Evolutionary conservation across 2,113 vertebrate species (phyloP).

Genomic region (Varanus komodoensis): DNA sequence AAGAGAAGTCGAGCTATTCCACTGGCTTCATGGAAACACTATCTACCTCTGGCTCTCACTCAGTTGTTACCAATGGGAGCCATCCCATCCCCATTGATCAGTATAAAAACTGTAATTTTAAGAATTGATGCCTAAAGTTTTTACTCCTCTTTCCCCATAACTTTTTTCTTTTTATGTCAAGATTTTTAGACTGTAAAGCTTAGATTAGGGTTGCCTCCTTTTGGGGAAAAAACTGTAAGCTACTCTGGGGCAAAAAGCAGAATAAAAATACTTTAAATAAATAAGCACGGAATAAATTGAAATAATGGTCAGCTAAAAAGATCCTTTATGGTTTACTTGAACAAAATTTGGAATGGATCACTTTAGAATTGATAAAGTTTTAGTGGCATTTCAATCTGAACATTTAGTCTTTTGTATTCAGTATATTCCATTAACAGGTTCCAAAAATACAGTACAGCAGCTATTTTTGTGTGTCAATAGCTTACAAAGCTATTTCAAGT

Average conservation of each 20-base stretch:
- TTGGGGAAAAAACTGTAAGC: not conserved
- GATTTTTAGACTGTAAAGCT: not conserved
- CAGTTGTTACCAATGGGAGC: not conserved
- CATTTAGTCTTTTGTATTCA: not conserved
- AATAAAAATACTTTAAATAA: not conserved
- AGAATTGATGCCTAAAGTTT: not conserved
- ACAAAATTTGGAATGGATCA: not conserved
- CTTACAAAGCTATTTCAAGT: not conserved
- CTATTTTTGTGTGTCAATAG: not conserved
- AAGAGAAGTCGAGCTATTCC: not conserved
- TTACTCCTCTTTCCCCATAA: not conserved
- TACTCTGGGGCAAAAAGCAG: not conserved
- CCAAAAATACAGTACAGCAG: not conserved
- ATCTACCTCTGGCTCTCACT: not conserved
- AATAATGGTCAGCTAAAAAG: not conserved
- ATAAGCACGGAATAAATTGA: not conserved
- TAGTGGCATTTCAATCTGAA: not conserved
- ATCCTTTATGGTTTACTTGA: not conserved
- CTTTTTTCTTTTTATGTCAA: not conserved
- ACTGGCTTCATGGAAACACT: not conserved
- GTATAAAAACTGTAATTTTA: not conserved
- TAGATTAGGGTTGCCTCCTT: not conserved
- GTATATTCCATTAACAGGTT: not conserved
- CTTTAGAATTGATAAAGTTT: not conserved
- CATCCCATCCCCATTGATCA: not conserved